A percentile compares a stretch with the other conserved stretches of the same genome.
These are phyloP conservation scores for Camelus dromedarius DNA, from an alignment of 2,113 vertebrate species.

Conservation along the genomic window DNA sequence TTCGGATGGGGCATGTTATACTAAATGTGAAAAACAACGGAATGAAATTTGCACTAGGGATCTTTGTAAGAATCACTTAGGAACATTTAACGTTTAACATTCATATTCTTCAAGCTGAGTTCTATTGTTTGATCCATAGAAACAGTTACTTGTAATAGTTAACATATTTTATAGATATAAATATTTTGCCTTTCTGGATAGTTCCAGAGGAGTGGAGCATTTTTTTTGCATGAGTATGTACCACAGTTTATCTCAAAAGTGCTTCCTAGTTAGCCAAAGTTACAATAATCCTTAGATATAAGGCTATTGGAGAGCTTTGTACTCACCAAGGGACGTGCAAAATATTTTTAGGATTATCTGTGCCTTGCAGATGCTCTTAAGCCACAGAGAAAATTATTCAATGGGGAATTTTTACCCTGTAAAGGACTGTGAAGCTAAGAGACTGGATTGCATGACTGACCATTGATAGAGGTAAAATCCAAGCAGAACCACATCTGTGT, in stretches of 20 bases:
- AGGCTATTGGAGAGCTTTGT: slow-evolving; percentile 19
- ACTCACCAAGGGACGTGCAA: slow-evolving; percentile 49
- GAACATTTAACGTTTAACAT: background rate
- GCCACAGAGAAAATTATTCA: slow-evolving; percentile 71
- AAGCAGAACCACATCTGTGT: background rate
- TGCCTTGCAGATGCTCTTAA: slow-evolving; percentile 71
- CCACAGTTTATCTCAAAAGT: slow-evolving; percentile 21
- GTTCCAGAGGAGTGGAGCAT: background rate
- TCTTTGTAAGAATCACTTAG: background rate
- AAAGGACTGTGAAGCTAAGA: slow-evolving; percentile 56
- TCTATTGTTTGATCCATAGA: background rate
- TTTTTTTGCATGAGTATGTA: background rate
- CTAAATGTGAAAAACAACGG: background rate
- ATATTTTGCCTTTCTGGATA: background rate
- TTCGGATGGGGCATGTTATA: background rate
- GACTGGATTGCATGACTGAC: slow-evolving; percentile 54
- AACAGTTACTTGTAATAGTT: background rate
- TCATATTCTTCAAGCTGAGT: background rate
- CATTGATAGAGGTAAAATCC: slow-evolving; percentile 56
- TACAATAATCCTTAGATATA: slow-evolving; percentile 49
- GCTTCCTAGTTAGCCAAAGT: background rate
- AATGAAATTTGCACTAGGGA: background rate
- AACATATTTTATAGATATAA: background rate
- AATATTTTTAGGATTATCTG: slow-evolving; percentile 74
- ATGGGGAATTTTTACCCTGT: slow-evolving; percentile 63